Evolutionary conservation across 2,797 vertebrate genomes (phyloP).

Genomic region (Holocentrus rufus): DNA sequence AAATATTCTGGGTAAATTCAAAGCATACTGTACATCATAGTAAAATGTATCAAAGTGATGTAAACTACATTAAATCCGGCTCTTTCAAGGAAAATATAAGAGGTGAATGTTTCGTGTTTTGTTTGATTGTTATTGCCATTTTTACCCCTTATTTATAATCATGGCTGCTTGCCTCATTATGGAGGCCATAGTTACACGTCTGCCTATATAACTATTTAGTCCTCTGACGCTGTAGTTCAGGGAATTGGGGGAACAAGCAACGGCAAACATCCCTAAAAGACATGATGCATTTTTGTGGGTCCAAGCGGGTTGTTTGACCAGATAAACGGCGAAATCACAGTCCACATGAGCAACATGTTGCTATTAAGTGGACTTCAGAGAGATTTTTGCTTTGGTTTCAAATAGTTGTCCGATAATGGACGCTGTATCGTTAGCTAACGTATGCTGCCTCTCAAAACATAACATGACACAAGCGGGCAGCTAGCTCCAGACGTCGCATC

Average conservation of each 20-base stretch:
- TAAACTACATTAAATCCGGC: no score
- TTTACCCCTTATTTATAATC: no score
- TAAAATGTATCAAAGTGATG: no score
- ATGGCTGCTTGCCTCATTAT: no score
- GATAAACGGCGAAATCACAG: background rate
- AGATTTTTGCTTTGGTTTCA: slow-evolving; percentile 16
- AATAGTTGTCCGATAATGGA: slow-evolving; percentile 11
- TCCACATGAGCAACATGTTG: slow-evolving; percentile 27
- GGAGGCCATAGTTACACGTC: no score
- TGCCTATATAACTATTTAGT: no score
- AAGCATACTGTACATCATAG: no score
- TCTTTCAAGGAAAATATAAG: no score
- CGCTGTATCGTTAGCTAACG: background rate
- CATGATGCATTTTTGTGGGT: background rate
- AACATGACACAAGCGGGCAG: slow-evolving; percentile 1
- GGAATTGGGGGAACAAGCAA: background rate
- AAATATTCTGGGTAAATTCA: no score
- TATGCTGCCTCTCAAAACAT: background rate
- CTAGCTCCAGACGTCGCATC: background rate
- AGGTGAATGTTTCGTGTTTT: no score
- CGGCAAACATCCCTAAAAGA: background rate
- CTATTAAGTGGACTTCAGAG: no score
- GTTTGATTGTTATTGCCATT: background rate
- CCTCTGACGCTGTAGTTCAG: no score
- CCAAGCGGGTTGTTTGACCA: background rate